Conservation (phyloP, 1,140 invertebrate species). For the Cydia fagiglandana region DNA sequence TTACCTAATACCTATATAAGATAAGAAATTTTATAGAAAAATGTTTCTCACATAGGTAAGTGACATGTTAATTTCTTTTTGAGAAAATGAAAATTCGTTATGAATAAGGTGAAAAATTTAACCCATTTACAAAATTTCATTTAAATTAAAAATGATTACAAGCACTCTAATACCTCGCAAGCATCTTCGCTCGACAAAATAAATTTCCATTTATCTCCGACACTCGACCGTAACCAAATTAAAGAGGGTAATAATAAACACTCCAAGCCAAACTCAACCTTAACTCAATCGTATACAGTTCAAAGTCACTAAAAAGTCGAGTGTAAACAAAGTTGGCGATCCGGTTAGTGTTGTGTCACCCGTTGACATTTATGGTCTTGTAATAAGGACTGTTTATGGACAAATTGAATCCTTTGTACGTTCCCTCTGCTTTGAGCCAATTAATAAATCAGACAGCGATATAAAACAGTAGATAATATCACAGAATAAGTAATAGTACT, state of each 20-base stretch:
- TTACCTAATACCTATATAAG: too few species aligned
- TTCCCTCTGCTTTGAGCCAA: neutral
- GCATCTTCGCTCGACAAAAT: constrained; percentile 1
- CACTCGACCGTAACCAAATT: constrained; percentile 16
- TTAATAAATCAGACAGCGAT: constrained; percentile 11
- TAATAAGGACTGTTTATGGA: constrained; percentile 17
- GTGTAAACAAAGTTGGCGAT: constrained; percentile 11
- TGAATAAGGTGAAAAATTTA: too few species aligned
- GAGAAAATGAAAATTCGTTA: too few species aligned
- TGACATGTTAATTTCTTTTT: too few species aligned
- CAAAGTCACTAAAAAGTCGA: too few species aligned
- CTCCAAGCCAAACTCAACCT: neutral
- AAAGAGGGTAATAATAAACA: constrained; percentile 14
- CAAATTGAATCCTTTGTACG: neutral
- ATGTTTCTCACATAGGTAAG: too few species aligned
- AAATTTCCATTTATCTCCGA: constrained; percentile 21
- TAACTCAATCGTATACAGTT: neutral
- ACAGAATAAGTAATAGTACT: too few species aligned
- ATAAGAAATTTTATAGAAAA: too few species aligned
- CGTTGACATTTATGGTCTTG: neutral
- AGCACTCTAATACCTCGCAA: neutral
- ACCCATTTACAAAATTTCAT: constrained; percentile 15
- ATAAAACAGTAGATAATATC: neutral
- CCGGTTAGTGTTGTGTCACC: neutral
- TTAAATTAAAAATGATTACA: constrained; percentile 1